Conservation (phyloP, 2,888 invertebrate genomes). For the Conomelus anceps region DNA sequence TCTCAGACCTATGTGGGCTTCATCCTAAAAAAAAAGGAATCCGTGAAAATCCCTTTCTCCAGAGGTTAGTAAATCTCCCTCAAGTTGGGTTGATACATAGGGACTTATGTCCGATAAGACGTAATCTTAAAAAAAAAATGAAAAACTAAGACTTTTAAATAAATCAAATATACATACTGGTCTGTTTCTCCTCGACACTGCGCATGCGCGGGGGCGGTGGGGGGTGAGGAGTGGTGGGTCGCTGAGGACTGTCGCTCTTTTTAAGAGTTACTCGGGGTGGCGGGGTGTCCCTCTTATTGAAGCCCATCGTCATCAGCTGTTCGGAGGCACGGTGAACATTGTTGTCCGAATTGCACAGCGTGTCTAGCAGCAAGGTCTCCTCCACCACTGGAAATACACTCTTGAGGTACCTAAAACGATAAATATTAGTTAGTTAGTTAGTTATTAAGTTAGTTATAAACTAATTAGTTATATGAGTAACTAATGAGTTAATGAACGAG, state of each 20-base stretch:
- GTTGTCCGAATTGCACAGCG: conserved; percentile 78
- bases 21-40: too few relatives aligned
- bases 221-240: conserved; percentile 25
- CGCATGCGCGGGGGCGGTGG: conserved; percentile 30
- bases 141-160: too few relatives aligned
- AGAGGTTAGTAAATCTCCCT: too few relatives aligned
- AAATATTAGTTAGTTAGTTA: background rate
- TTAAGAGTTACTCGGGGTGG: conserved; percentile 43
- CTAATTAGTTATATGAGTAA: background rate
- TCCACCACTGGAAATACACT: conserved; percentile 86
- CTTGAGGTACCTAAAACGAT: conserved; percentile 69
- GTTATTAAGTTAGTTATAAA: background rate
- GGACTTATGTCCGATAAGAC: too few relatives aligned
- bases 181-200: conserved; percentile 35
- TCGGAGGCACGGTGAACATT: conserved; percentile 86
- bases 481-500: too few relatives aligned
- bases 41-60: too few relatives aligned
- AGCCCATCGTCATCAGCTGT: conserved; percentile 71
- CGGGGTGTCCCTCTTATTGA: conserved; percentile 65
- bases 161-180: conserved; percentile 26
- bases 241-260: conserved; percentile 26
- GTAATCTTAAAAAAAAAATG: too few relatives aligned
- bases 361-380: conserved; percentile 76
- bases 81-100: too few relatives aligned
- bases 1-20: too few relatives aligned